Evolutionary conservation across 2,888 invertebrate species (phyloP).

Genomic region (Hartigia nigra): DNA sequence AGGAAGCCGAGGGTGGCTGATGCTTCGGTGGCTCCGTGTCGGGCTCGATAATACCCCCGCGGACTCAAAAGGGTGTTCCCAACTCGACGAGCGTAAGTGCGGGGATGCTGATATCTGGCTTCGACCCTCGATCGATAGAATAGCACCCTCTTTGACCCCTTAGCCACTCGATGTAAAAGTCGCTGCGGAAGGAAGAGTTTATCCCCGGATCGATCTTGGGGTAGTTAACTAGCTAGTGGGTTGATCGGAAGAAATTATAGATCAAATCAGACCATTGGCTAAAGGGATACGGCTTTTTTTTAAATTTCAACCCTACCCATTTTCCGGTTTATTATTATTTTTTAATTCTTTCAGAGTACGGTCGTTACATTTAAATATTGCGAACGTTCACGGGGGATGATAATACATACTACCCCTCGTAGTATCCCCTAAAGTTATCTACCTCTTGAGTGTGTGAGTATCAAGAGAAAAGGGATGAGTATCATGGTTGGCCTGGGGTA

Average conservation of each 20-base stretch:
- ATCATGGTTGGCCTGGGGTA: not conserved
- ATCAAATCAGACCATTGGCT: not conserved
- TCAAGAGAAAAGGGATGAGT: not conserved
- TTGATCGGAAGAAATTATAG: not conserved
- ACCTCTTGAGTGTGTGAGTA: not conserved
- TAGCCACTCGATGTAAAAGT: not conserved
- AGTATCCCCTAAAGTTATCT: not conserved
- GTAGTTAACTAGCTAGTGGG: not conserved
- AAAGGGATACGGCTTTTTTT: not conserved
- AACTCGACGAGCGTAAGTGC: constrained; percentile 32
- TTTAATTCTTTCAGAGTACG: not conserved
- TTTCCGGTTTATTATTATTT: not conserved
- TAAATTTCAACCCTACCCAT: not conserved
- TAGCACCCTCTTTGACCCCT: not conserved
- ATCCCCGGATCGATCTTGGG: not conserved
- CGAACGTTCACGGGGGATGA: not conserved
- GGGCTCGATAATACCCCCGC: constrained; percentile 46
- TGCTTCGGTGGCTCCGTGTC: constrained; percentile 44
- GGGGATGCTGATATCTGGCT: constrained; percentile 41
- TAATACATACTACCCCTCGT: not conserved
- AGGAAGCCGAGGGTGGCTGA: constrained; percentile 17
- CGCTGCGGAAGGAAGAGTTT: not conserved
- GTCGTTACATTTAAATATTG: not conserved
- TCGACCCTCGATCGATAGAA: constrained; percentile 45
- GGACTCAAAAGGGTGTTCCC: constrained; percentile 45